Percentiles rank a stretch among this genome's conserved stretches.
Evolutionary conservation across 2,888 invertebrate species (phyloP).

Genomic region (Lacanobia wlatinum): DNA sequence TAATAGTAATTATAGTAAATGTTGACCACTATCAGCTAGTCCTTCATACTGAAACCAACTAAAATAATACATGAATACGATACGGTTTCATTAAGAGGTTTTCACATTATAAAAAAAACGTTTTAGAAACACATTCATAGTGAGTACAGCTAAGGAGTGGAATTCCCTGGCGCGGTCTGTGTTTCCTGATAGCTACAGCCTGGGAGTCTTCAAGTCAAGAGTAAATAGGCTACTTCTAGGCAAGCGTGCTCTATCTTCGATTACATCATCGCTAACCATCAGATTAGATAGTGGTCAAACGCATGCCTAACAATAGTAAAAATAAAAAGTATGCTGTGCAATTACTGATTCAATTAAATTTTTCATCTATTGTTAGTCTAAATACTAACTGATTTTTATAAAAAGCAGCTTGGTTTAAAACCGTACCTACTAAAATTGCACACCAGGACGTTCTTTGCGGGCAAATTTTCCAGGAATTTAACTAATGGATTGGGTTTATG

Average conservation of each 20-base stretch:
- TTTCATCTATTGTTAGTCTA: background rate
- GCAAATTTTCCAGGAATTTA: constrained; percentile 14
- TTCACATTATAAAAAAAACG: too few relatives aligned
- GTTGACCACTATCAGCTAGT: background rate
- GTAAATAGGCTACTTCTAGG: too few relatives aligned
- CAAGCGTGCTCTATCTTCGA: too few relatives aligned
- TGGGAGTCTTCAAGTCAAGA: too few relatives aligned
- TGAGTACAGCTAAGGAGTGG: too few relatives aligned
- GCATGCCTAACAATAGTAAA: too few relatives aligned
- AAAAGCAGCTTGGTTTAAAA: background rate
- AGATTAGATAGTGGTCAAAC: too few relatives aligned
- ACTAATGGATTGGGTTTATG: constrained; percentile 13
- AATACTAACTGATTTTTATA: background rate
- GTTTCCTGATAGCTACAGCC: too few relatives aligned
- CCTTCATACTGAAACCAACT: background rate
- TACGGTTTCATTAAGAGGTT: background rate
- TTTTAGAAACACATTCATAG: too few relatives aligned
- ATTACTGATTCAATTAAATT: background rate
- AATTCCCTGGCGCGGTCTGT: too few relatives aligned
- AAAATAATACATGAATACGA: background rate
- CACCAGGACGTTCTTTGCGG: constrained; percentile 8
- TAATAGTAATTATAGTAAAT: background rate
- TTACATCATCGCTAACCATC: too few relatives aligned
- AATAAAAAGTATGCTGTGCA: too few relatives aligned
- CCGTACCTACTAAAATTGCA: background rate